Evolutionary conservation across 2,888 invertebrate genomes (phyloP).

Genomic region (Athalia cordata): DNA sequence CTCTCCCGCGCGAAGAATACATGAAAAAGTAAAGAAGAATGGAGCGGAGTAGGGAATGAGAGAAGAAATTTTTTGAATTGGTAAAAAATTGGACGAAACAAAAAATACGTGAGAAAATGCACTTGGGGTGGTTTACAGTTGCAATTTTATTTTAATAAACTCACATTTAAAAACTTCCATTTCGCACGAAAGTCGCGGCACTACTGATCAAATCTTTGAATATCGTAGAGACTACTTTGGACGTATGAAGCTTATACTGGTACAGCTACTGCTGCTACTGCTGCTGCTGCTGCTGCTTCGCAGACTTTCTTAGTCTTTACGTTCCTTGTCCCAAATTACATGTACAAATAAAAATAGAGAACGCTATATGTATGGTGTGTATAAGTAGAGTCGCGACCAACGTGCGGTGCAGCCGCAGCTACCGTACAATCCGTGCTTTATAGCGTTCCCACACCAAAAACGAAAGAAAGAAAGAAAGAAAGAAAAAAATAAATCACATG

Average conservation of each 20-base stretch:
- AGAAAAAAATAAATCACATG: too few relatives aligned
- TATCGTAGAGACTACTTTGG: background rate
- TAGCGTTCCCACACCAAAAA: too few relatives aligned
- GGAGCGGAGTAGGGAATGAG: too few relatives aligned
- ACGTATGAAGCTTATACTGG: background rate
- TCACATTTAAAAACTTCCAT: conserved; percentile 41
- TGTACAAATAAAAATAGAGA: conserved; percentile 36
- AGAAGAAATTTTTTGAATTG: background rate
- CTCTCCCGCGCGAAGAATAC: too few relatives aligned
- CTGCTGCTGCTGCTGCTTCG: background rate
- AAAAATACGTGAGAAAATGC: background rate
- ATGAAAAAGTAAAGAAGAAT: too few relatives aligned
- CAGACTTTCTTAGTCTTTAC: background rate
- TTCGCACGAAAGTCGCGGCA: conserved; percentile 30
- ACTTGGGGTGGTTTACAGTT: background rate
- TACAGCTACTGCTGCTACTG: background rate
- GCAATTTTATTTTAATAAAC: background rate
- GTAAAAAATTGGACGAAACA: background rate
- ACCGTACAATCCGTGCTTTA: background rate
- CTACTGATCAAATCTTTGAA: conserved; percentile 7
- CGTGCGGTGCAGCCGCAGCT: background rate
- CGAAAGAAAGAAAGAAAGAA: too few relatives aligned
- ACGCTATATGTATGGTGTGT: background rate
- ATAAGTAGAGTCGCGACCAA: background rate
- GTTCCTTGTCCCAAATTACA: conserved; percentile 21